Base-by-base conservation (phyloP, 2,888 invertebrate genomes). In the Hypsopygia costalis region DNA sequence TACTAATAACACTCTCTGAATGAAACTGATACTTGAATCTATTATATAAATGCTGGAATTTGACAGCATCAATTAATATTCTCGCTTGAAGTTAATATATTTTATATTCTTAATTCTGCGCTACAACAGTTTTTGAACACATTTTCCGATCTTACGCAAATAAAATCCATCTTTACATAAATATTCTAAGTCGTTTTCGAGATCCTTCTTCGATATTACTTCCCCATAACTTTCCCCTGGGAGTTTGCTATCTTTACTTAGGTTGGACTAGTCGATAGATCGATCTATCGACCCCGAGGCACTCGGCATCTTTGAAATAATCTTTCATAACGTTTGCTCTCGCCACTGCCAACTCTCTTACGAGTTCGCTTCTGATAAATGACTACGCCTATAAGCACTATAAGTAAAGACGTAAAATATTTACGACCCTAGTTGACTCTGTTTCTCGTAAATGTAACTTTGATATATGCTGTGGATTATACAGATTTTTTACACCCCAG, bases 321-420 rank as follows among this genome's bases (percentile, higher is more conserved):
- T 20, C 20, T 21, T 21, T 7, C 11, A 11, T 30, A 9, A 11
- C 34, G 30, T 33, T 33, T 33, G 39, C 34, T n/a, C 22, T 30
- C 1, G 31, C 32, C 31, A 16, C 31, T 16, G n/a, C 35, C 25
- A 35, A 9, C 21, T 12, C 12, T 25, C 25, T 25, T 35, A 12
- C 7, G 29, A 30, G 11, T 20, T 12, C 16, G 30, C 30, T 32
- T 16, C 20, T 35, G 27, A 30, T 30, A 20, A 36, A 36, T 36
- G 16, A 20, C 28, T 11, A 3, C 9, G 6, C 6, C 6, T 30
- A 21, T 30, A 30, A 37, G 11, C 10, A 16, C 4, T 30, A 21
- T 30, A 30, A 37, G 11, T n/a, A 30, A 21, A 37, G 22, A 30
- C 11, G 11, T 31, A 21, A 37, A 37, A 37, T 37, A 37, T 21